Evolutionary conservation across 2,888 invertebrate genomes (phyloP).

Genomic region (Eilema depressum): DNA sequence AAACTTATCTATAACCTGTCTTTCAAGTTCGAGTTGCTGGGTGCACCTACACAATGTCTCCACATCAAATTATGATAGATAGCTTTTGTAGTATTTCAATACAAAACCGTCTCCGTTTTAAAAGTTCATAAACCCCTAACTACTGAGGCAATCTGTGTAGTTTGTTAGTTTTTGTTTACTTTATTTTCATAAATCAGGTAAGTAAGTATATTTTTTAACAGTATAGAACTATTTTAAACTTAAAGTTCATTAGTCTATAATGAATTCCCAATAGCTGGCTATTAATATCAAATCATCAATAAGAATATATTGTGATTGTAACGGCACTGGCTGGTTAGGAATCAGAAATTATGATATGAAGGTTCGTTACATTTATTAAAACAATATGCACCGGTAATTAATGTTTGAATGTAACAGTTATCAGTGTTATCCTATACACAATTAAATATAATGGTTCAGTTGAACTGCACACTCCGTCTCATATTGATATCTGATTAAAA

Average conservation of each 20-base stretch:
- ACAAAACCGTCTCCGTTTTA: background rate
- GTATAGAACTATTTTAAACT: background rate
- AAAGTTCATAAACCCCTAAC: background rate
- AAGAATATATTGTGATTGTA: background rate
- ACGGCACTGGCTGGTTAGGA: too few relatives aligned
- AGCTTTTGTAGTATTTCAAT: background rate
- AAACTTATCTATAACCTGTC: slow-evolving; percentile 51
- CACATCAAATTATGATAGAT: slow-evolving; percentile 15
- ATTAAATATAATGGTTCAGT: background rate
- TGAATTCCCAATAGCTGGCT: background rate
- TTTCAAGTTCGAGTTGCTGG: slow-evolving; percentile 31
- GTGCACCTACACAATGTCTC: slow-evolving; percentile 32
- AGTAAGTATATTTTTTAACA: background rate
- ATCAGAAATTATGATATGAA: background rate
- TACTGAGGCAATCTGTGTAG: background rate
- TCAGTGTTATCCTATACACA: background rate
- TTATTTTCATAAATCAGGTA: background rate
- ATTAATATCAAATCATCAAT: background rate
- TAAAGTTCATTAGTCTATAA: background rate
- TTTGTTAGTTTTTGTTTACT: slow-evolving; percentile 1
- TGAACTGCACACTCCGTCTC: background rate
- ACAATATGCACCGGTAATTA: background rate
- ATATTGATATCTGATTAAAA: background rate
- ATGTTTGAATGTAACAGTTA: background rate
- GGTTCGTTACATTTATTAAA: background rate